Evolutionary conservation across 2,888 invertebrate species (phyloP), one percentile per base, ranked within the genome.

Genomic region (Sinohyriopsis cumingii): DNA sequence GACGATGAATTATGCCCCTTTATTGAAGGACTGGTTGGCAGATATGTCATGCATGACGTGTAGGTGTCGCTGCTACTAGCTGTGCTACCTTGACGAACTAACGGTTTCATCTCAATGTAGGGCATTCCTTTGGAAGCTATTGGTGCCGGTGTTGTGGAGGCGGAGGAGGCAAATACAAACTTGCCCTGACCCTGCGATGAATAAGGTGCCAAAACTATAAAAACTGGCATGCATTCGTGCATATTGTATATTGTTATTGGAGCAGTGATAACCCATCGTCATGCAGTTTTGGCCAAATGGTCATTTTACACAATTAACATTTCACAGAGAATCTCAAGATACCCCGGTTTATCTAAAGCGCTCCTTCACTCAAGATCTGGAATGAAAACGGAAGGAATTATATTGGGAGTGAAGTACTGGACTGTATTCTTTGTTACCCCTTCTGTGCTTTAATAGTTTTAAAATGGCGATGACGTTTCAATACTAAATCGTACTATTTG

Each of bases 11-110:
- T 69, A 67, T 70, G 67, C 71, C 76, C 78, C 72, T 75, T 77
- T 67, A 69, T 63, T 59, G 71, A 82, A 59, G 87, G 86, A 69
- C 84, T 85, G 72, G 83, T 83, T 61, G 86, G 86, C 88, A 96
- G 96, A 92, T 97, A 96, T 88, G 97, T 97, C 92, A 96, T 95
- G 92, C 97, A 97, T 91, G 96, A 97, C 91, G 96, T 96, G 92
- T 96, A 98, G 82, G 97, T 97, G 91, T 97, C 97, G 88, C 96
- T 95, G 88, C 96, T 95, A 92, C 96, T 94, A 92, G 92, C 92
- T 71, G 92, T 91, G 88, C 86, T 86, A 78, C 79, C 81, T 76
- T 87, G 86, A 12, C 86, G 80, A 72, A 84, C 81, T 66, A 87
- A 80, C 67, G 84, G 80, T 79, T 84, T 85, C 82, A 88, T 75